A percentile compares a stretch with the other conserved stretches of the same genome.
Conservation (phyloP, 2,797 vertebrate genomes). For the Enteromius unitaeniatus region DNA sequence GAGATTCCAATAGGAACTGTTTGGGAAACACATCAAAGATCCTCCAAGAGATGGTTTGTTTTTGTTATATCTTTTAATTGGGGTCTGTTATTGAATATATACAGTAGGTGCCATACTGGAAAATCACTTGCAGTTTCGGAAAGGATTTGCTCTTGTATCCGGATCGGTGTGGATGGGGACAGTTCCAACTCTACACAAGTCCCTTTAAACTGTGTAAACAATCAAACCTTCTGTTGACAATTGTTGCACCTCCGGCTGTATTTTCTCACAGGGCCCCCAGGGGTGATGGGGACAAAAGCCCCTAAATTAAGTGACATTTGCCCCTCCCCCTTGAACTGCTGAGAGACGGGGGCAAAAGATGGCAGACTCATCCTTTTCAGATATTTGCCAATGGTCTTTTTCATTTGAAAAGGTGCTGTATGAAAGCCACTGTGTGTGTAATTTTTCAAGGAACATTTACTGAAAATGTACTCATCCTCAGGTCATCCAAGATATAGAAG, state of each 20-base stretch:
- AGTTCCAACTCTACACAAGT: conserved; percentile 37
- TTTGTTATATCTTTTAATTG: neutral
- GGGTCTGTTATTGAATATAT: neutral
- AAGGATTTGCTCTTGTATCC: neutral
- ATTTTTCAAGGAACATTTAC: conserved; percentile 58
- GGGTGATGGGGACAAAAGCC: conserved; percentile 59
- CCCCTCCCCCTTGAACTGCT: conserved; percentile 47
- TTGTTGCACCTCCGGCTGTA: conserved; percentile 60
- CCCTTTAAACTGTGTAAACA: conserved; percentile 65
- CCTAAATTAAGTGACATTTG: conserved; percentile 57
- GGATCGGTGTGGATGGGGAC: neutral
- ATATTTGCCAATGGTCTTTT: conserved; percentile 52
- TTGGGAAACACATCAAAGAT: conserved; percentile 4
- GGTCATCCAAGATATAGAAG: neutral
- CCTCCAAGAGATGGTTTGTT: neutral
- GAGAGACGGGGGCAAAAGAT: conserved; percentile 26
- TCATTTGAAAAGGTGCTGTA: conserved; percentile 69
- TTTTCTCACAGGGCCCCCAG: conserved; percentile 65
- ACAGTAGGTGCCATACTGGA: neutral
- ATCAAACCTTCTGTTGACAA: conserved; percentile 61
- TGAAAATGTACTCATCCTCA: neutral
- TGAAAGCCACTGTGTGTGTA: conserved; percentile 73
- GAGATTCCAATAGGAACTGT: conserved; percentile 45
- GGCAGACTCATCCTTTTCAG: conserved; percentile 54
- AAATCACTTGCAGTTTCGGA: conserved; percentile 8